These are phyloP conservation scores for Drosophila mettleri DNA, from an alignment of 2,888 invertebrate species.

Conservation along the genomic window DNA sequence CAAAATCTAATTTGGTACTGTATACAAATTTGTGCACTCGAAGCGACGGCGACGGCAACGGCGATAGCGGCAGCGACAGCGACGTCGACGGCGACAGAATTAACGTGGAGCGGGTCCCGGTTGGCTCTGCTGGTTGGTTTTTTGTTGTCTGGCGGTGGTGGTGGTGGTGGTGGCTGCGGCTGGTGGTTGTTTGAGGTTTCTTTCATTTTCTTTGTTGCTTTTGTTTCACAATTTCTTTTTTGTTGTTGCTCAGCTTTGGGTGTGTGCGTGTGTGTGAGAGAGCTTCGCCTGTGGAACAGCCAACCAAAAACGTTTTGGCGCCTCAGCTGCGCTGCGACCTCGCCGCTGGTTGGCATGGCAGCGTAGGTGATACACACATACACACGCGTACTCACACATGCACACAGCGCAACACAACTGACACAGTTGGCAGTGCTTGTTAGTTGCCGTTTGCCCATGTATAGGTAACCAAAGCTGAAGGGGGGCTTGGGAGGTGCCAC, in stretches of 20 bases:
- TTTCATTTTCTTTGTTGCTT: slow-evolving; percentile 80
- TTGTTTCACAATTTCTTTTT: slow-evolving; percentile 76
- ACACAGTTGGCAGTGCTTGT: slow-evolving; percentile 66
- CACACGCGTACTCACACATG: neutral
- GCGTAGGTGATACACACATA: slow-evolving; percentile 59
- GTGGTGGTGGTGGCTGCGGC: slow-evolving; percentile 46
- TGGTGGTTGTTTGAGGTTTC: slow-evolving; percentile 77
- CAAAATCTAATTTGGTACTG: slow-evolving; percentile 83
- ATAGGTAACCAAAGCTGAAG: neutral
- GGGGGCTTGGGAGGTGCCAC: slow-evolving; percentile 12
- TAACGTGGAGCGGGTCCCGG: slow-evolving; percentile 43
- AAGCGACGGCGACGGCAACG: slow-evolving; percentile 35
- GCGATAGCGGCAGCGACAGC: slow-evolving; percentile 33
- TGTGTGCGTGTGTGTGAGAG: slow-evolving; percentile 38
- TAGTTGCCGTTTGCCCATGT: slow-evolving; percentile 45
- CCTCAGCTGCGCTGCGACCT: slow-evolving; percentile 64
- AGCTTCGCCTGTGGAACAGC: slow-evolving; percentile 73
- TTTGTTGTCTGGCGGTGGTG: neutral
- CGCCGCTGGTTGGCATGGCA: slow-evolving; percentile 77
- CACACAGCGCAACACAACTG: slow-evolving; percentile 48
- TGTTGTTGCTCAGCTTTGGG: slow-evolving; percentile 22
- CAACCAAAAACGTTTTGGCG: slow-evolving; percentile 83
- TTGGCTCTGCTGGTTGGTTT: slow-evolving; percentile 32
- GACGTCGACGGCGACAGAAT: slow-evolving; percentile 34
- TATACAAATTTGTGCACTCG: slow-evolving; percentile 82